phyloP scores from a whole-genome alignment of 2,888 invertebrate species.

The Protophormia terraenovae region DNA sequence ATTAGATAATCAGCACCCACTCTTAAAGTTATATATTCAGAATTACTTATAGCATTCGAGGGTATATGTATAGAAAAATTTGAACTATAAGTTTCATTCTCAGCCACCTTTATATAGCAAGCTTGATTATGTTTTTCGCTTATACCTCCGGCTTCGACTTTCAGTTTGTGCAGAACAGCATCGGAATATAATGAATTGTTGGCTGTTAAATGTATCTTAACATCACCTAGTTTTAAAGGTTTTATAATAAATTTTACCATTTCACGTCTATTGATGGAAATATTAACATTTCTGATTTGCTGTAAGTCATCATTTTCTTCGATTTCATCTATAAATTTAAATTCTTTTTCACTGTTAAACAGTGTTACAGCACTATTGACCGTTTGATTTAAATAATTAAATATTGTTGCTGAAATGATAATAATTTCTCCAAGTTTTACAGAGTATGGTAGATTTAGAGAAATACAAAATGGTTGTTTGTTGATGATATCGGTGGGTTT shows the following conservation, averaged over 20 bases:
- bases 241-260: slow-evolving; percentile 86
- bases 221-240: slow-evolving; percentile 85
- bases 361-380: slow-evolving; percentile 89
- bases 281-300: slow-evolving; percentile 81
- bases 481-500: slow-evolving; percentile 84
- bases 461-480: slow-evolving; percentile 89
- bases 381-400: slow-evolving; percentile 91
- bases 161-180: slow-evolving; percentile 85
- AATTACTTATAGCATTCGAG: slow-evolving; percentile 84
- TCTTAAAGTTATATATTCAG: slow-evolving; percentile 83
- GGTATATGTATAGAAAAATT: slow-evolving; percentile 82
- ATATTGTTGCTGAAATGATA: slow-evolving; percentile 91
- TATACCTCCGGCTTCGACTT: slow-evolving; percentile 88
- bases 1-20: slow-evolving; percentile 83
- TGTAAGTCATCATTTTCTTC: slow-evolving; percentile 67
- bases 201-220: slow-evolving; percentile 88
- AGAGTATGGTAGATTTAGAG: slow-evolving; percentile 88
- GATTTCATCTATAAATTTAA: slow-evolving; percentile 83
- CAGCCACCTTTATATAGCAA: slow-evolving; percentile 11
- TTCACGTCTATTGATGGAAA: slow-evolving; percentile 87
- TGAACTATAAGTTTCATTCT: too few species aligned
- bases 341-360: slow-evolving; percentile 89
- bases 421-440: slow-evolving; percentile 92
- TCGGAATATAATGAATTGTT: slow-evolving; percentile 80
- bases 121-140: slow-evolving; percentile 78